Base-by-base conservation (phyloP, 2,113 vertebrate genomes). In the Pungitius pungitius region DNA sequence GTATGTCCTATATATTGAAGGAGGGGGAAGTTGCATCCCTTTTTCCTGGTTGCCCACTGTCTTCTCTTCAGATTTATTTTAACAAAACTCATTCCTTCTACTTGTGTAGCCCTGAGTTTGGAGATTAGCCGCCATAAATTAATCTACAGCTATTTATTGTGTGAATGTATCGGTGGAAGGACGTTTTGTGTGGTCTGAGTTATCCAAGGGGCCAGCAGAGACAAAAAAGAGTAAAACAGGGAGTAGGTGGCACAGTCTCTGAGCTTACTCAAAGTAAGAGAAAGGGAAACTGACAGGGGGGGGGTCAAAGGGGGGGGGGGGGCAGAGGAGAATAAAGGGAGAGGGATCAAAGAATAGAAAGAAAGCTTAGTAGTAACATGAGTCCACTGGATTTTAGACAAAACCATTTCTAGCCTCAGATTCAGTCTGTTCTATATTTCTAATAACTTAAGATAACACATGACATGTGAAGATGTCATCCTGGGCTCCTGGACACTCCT, bases 351-450 rank as follows among this genome's bases (percentile, higher is more conserved):
- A 82, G 63, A 68, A 64, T 24, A 78, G 39, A 77, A 8, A 57
- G 52, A 76, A 68, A 78, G 56, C 70, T 12, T 59, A 74, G 70
- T 0, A 78, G 80, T 71, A 78, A 82, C 80, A 73, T 15, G 61
- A 63, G 69, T 73, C 75, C 75, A 58, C 40, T 47, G 62, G 83
- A 82, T 72, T 66, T 63, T 15, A 43, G 43, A 66, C 57, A 33
- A 61, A 62, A 61, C 58, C 68, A 64, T 77, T 63, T 67, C 33
- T 35, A 35, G 33, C 33, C 33, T 35, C 33, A 35, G 33, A 35
- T 35, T 35, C 33, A 35, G 33, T 35, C 33, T 30, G 30, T 30
- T 30, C 30, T 2, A 30, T 30, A 30, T 30, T 30, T 30, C 30
- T 30, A 30, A 3, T 30, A 30, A 30, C 30, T 35, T 6, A 5